A percentile compares a stretch with the other conserved stretches of the same genome.
phyloP scores from a whole-genome alignment of 2,797 vertebrate species.

The Cynopterus sphinx region DNA sequence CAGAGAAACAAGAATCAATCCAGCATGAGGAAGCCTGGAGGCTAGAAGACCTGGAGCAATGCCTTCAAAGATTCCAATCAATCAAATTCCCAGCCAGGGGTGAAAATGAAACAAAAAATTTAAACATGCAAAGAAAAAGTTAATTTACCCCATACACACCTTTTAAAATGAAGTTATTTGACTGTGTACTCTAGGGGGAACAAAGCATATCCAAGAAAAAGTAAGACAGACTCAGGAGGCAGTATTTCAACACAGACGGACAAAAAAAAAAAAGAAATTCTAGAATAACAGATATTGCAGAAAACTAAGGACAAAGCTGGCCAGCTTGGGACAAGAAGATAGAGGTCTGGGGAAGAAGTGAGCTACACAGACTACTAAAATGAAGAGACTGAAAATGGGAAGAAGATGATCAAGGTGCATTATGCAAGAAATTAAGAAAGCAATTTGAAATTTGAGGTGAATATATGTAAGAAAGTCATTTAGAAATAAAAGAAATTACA shows the following conservation, averaged over 20 bases:
- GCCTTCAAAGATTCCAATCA: background rate
- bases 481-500: constrained; percentile 7
- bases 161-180: background rate
- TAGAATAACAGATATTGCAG: background rate
- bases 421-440: background rate
- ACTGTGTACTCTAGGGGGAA: background rate
- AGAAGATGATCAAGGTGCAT: background rate
- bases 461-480: background rate
- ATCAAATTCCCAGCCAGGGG: background rate
- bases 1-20: background rate
- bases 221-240: background rate
- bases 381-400: background rate
- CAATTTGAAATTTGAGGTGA: background rate
- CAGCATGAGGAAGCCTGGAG: background rate
- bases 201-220: background rate
- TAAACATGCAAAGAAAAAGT: background rate
- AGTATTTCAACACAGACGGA: background rate
- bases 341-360: background rate
- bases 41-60: background rate
- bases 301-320: background rate
- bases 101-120: background rate
- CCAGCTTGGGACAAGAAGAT: background rate
- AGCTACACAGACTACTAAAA: background rate
- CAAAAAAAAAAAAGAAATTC: background rate
- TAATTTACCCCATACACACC: background rate